Conservation (phyloP, 2,888 invertebrate species). For the Tortricodes alternella region DNA sequence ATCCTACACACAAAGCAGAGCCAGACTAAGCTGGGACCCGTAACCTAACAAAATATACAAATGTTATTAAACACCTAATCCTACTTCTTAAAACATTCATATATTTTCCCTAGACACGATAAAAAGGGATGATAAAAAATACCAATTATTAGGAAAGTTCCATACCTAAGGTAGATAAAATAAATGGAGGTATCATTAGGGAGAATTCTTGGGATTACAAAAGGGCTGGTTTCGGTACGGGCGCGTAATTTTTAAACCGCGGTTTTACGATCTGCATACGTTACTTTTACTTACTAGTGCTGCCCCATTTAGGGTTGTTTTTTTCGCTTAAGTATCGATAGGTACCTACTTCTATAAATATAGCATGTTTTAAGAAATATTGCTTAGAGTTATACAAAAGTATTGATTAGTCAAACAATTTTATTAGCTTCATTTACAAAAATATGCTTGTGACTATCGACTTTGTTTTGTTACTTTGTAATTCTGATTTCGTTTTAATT, state of each 20-base stretch:
- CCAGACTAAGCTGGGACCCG: background rate
- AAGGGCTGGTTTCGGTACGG: slow-evolving; percentile 56
- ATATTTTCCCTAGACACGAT: slow-evolving; percentile 37
- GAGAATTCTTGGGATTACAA: slow-evolving; percentile 76
- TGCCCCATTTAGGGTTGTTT: slow-evolving; percentile 32
- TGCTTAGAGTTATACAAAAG: too few relatives aligned
- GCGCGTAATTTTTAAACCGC: slow-evolving; percentile 73
- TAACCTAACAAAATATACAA: slow-evolving; percentile 10
- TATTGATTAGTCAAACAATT: too few relatives aligned
- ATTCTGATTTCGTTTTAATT: too few relatives aligned
- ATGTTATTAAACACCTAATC: slow-evolving; percentile 22
- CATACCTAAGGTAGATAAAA: slow-evolving; percentile 49
- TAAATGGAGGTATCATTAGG: slow-evolving; percentile 71
- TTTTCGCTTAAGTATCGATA: background rate
- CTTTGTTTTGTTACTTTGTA: too few relatives aligned
- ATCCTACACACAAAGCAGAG: background rate
- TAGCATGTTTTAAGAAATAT: too few relatives aligned
- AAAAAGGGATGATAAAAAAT: slow-evolving; percentile 30
- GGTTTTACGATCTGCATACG: slow-evolving; percentile 71
- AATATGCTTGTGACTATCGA: too few relatives aligned
- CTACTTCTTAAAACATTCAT: slow-evolving; percentile 14
- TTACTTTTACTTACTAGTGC: slow-evolving; percentile 48
- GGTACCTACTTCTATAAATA: too few relatives aligned
- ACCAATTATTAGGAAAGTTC: slow-evolving; percentile 50
- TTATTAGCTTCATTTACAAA: too few relatives aligned